Percentiles rank a stretch among this genome's conserved stretches.
phyloP scores from a whole-genome alignment of 2,888 invertebrate genomes.

The Abscondita cerata region DNA sequence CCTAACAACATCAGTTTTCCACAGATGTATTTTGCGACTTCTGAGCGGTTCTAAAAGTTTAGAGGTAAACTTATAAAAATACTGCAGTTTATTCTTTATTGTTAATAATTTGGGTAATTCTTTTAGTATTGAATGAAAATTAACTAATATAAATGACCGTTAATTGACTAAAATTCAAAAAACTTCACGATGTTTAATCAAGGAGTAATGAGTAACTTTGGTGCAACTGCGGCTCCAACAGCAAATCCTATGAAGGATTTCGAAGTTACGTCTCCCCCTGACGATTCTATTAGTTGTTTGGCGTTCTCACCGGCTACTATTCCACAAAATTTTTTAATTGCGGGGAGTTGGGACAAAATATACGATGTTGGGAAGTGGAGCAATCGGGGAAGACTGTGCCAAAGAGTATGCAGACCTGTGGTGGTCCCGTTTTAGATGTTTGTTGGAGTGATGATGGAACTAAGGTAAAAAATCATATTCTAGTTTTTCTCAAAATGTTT shows the following conservation, averaged over 20 bases:
- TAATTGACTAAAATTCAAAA: neutral
- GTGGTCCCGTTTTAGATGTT: slow-evolving; percentile 94
- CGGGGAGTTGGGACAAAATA: slow-evolving; percentile 96
- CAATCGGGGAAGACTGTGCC: slow-evolving; percentile 92
- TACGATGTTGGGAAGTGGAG: slow-evolving; percentile 93
- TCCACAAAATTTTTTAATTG: slow-evolving; percentile 89
- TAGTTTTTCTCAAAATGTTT: too few species aligned
- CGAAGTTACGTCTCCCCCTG: slow-evolving; percentile 94
- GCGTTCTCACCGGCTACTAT: slow-evolving; percentile 90
- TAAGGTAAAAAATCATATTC: too few species aligned
- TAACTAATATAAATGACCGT: neutral
- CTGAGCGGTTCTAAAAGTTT: too few species aligned
- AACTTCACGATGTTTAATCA: slow-evolving; percentile 61
- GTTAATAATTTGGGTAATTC: too few species aligned
- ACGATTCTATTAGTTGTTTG: slow-evolving; percentile 93
- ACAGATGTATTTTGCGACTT: too few species aligned
- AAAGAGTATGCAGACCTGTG: slow-evolving; percentile 96
- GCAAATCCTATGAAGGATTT: slow-evolving; percentile 89
- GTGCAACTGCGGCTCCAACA: slow-evolving; percentile 57
- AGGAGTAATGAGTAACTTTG: slow-evolving; percentile 54
- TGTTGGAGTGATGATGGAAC: slow-evolving; percentile 88
- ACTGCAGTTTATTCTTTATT: too few species aligned
- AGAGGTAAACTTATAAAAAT: too few species aligned
- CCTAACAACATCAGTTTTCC: too few species aligned
- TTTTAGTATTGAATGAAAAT: too few species aligned